These are phyloP conservation scores for Nasua narica DNA, from an alignment of 2,797 vertebrate genomes.

Conservation along the genomic window DNA sequence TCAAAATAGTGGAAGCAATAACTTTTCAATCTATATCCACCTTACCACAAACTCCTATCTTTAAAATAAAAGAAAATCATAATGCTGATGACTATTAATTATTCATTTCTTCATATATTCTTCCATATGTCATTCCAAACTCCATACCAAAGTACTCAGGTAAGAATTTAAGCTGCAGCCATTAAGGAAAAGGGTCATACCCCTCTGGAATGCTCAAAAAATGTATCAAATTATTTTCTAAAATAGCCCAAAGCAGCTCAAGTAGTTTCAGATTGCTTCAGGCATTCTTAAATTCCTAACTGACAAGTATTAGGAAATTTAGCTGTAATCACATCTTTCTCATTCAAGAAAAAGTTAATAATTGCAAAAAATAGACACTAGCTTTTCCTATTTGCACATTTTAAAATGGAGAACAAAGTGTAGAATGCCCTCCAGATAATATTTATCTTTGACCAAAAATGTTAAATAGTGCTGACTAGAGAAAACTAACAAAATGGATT, in stretches of 20 bases:
- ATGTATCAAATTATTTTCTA: conserved; percentile 63
- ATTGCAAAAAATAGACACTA: conserved; percentile 25
- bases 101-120: not conserved
- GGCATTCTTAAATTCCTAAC: conserved; percentile 24
- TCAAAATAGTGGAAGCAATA: not conserved
- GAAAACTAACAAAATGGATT: conserved; percentile 10
- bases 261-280: conserved; percentile 22
- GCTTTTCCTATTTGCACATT: not conserved
- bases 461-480: conserved; percentile 48
- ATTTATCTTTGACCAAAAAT: conserved; percentile 42
- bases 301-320: not conserved
- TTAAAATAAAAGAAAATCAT: not conserved
- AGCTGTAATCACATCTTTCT: conserved; percentile 2
- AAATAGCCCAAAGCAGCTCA: conserved; percentile 65
- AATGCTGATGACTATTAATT: not conserved
- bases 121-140: not conserved
- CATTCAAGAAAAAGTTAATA: conserved; percentile 36
- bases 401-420: conserved; percentile 35
- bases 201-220: not conserved
- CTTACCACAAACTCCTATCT: not conserved
- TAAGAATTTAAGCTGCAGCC: not conserved
- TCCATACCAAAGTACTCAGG: not conserved
- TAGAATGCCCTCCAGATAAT: not conserved
- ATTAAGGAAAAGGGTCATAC: not conserved
- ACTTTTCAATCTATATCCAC: not conserved